A percentile compares a stretch with the other conserved stretches of the same genome.
Evolutionary conservation across 2,888 invertebrate species (phyloP).

Genomic region (Lordiphosa andalusiaca): DNA sequence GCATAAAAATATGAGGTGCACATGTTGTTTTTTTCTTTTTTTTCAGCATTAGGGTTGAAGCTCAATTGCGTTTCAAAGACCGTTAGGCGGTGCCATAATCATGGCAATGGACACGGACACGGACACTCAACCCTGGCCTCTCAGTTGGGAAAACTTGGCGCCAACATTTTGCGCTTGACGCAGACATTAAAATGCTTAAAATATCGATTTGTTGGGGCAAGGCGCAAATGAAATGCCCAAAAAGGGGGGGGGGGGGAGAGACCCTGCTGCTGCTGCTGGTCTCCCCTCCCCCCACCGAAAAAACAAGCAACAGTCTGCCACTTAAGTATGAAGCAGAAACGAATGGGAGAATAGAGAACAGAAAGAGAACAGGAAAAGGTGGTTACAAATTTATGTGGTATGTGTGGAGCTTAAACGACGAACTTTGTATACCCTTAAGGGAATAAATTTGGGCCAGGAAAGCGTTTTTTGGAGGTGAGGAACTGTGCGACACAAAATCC

Average conservation of each 20-base stretch:
- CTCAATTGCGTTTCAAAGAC: conserved; percentile 34
- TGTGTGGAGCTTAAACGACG: too few relatives aligned
- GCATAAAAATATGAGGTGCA: conserved; percentile 70
- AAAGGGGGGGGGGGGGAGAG: too few relatives aligned
- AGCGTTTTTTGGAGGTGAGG: too few relatives aligned
- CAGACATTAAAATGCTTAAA: conserved; percentile 74
- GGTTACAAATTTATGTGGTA: not conserved
- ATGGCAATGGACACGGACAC: conserved; percentile 48
- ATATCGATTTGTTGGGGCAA: conserved; percentile 60
- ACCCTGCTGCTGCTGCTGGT: not conserved
- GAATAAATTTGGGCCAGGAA: too few relatives aligned
- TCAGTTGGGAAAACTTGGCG: conserved; percentile 38
- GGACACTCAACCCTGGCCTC: conserved; percentile 43
- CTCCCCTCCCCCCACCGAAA: not conserved
- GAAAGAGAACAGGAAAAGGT: not conserved
- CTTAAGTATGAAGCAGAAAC: conserved; percentile 47
- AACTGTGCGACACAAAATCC: too few relatives aligned
- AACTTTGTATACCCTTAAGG: too few relatives aligned
- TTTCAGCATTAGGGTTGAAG: conserved; percentile 36
- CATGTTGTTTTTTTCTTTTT: conserved; percentile 49
- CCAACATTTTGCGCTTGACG: conserved; percentile 72
- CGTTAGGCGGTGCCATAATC: conserved; percentile 22
- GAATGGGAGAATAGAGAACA: not conserved
- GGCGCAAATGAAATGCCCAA: conserved; percentile 49
- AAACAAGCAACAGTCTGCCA: conserved; percentile 67